These are phyloP conservation scores for Octomys mimax DNA, from an alignment of 2,797 vertebrate species.

Conservation along the genomic window DNA sequence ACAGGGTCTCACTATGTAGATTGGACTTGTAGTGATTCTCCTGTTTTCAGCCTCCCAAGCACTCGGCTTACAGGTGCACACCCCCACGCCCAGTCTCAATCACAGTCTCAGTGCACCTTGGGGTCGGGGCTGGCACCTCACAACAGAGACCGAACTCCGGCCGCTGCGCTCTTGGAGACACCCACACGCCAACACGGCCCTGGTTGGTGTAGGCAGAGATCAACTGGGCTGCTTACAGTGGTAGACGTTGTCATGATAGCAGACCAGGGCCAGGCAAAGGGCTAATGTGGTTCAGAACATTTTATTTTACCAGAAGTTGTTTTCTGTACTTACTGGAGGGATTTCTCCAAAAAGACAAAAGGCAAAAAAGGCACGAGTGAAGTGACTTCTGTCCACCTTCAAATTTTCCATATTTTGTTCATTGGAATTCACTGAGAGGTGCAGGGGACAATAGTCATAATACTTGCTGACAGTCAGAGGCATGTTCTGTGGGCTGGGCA, in stretches of 20 bases:
- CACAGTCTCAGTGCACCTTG: too few species aligned
- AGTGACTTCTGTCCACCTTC: neutral
- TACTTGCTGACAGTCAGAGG: neutral
- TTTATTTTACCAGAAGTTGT: neutral
- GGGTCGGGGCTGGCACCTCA: too few species aligned
- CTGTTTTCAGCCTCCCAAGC: too few species aligned
- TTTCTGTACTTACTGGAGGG: neutral
- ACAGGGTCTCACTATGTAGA: too few species aligned
- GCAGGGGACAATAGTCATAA: rapidly evolving
- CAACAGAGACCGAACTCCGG: too few species aligned
- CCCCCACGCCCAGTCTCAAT: too few species aligned
- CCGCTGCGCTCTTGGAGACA: neutral
- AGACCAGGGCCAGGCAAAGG: neutral
- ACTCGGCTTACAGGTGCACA: too few species aligned
- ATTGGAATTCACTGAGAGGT: neutral
- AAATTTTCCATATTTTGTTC: neutral
- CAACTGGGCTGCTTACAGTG: neutral
- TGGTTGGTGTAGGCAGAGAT: neutral
- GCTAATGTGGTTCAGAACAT: neutral
- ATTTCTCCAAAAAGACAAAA: neutral
- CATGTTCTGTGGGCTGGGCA: rapidly evolving
- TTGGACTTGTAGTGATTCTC: too few species aligned
- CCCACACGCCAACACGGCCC: neutral
- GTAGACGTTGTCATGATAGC: neutral
- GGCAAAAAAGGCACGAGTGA: neutral